Percentiles rank a stretch among this genome's conserved stretches.
These are phyloP conservation scores for Muscidifurax raptorellus DNA, from an alignment of 1,140 invertebrate species.

Conservation along the genomic window DNA sequence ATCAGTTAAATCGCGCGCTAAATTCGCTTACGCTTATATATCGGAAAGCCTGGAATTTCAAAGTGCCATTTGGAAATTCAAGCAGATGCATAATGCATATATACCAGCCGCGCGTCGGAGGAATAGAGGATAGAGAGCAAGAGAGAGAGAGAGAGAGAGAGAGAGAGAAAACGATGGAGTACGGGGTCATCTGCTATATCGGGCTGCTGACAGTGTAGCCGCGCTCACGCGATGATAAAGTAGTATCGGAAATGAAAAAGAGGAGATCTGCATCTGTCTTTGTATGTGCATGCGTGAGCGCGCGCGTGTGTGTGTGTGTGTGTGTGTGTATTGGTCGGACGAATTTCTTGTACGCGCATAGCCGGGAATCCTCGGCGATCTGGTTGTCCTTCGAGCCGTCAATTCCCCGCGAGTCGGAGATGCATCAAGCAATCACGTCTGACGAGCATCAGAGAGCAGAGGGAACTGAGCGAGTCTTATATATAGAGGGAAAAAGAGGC, in stretches of 20 bases:
- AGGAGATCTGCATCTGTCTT: neutral
- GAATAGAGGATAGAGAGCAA: no score
- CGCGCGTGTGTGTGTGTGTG: neutral
- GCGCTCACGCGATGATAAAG: neutral
- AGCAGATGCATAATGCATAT: slow-evolving; percentile 38
- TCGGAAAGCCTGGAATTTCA: slow-evolving; percentile 25
- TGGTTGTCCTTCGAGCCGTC: slow-evolving; percentile 23
- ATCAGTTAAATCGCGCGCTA: slow-evolving; percentile 67
- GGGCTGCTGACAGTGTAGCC: neutral
- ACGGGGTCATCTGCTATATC: neutral
- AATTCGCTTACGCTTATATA: slow-evolving; percentile 65
- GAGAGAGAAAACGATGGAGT: no score
- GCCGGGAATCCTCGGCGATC: neutral
- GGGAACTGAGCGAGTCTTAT: slow-evolving; percentile 48
- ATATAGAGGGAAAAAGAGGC: slow-evolving; percentile 26
- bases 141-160: no score
- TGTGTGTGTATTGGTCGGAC: neutral
- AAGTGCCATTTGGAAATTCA: slow-evolving; percentile 10
- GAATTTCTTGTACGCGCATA: slow-evolving; percentile 13
- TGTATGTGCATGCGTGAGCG: neutral
- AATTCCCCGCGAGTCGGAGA: slow-evolving; percentile 17
- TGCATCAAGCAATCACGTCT: slow-evolving; percentile 42
- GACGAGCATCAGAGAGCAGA: slow-evolving; percentile 41
- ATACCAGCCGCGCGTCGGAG: no score
- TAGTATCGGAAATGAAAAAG: neutral